A percentile compares a stretch with the other conserved stretches of the same genome.
phyloP scores from a whole-genome alignment of 2,888 invertebrate species.

The Noctua janthina region DNA sequence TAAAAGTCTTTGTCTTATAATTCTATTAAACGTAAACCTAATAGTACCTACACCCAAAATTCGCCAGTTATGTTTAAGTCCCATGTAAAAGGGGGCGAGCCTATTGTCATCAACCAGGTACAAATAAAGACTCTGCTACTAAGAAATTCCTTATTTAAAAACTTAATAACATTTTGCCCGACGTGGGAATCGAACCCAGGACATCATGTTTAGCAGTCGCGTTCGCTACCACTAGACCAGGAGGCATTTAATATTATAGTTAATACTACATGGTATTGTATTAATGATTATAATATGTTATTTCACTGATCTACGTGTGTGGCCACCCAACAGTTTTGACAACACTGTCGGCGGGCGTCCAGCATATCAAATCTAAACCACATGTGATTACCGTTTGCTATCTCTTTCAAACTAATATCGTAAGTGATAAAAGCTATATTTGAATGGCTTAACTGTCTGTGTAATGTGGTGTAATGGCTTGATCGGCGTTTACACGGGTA shows the following conservation, averaged over 20 bases:
- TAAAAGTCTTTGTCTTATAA: neutral
- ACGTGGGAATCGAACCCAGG: neutral
- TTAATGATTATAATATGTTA: constrained; percentile 20
- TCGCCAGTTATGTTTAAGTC: neutral
- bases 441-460: constrained; percentile 23
- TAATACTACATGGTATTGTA: neutral
- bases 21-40: neutral
- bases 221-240: neutral
- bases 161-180: neutral
- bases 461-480: constrained; percentile 43
- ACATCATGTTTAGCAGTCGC: too few relatives aligned
- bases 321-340: constrained; percentile 69
- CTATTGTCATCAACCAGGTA: neutral
- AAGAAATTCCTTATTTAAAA: neutral
- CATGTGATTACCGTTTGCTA: constrained; percentile 63
- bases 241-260: neutral
- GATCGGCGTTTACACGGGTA: constrained; percentile 73
- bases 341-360: constrained; percentile 70
- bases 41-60: neutral
- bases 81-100: neutral
- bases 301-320: constrained; percentile 58
- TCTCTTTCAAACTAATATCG: constrained; percentile 33
- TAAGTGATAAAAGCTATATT: constrained; percentile 47
- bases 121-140: neutral
- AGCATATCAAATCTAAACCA: constrained; percentile 65